These are phyloP conservation scores for Gymnocypris eckloni DNA, from an alignment of 2,797 vertebrate genomes.

Conservation along the genomic window DNA sequence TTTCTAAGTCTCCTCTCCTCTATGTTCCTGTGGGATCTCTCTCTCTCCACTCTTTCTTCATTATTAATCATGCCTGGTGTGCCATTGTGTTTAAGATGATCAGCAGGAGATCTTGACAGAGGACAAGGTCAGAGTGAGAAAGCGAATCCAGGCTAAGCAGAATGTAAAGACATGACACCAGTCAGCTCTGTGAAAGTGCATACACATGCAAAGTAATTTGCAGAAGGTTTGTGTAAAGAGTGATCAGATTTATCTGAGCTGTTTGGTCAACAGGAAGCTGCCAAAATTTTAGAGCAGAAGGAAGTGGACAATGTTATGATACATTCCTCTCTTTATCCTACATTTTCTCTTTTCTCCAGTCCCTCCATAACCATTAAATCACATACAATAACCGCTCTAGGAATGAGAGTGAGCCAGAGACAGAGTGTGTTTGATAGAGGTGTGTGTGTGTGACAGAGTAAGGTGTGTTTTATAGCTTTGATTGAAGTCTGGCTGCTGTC, in stretches of 20 bases:
- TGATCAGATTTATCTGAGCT: constrained; percentile 20
- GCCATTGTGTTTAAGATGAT: constrained; percentile 30
- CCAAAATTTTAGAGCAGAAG: background rate
- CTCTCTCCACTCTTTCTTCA: constrained; percentile 5
- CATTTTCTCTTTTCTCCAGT: background rate
- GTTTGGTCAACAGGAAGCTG: constrained; percentile 27
- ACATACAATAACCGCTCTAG: background rate
- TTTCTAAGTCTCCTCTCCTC: background rate
- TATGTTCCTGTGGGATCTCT: background rate
- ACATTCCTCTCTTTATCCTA: background rate
- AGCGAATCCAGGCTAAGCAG: background rate
- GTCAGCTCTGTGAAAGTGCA: background rate
- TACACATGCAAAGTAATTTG: background rate
- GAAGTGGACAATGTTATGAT: background rate
- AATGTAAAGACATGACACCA: constrained; percentile 14
- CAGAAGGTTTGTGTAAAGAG: constrained; percentile 21
- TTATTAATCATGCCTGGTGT: constrained; percentile 30
- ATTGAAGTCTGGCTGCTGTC: constrained; percentile 44
- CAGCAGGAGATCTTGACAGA: constrained; percentile 35
- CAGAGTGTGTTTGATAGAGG: background rate
- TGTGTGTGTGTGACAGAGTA: constrained; percentile 30
- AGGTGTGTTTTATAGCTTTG: constrained; percentile 56
- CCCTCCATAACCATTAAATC: background rate
- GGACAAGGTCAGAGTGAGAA: constrained; percentile 42
- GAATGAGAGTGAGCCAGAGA: background rate